Evolutionary conservation across 2,113 vertebrate species (phyloP).

Genomic region (Axis porcinus): DNA sequence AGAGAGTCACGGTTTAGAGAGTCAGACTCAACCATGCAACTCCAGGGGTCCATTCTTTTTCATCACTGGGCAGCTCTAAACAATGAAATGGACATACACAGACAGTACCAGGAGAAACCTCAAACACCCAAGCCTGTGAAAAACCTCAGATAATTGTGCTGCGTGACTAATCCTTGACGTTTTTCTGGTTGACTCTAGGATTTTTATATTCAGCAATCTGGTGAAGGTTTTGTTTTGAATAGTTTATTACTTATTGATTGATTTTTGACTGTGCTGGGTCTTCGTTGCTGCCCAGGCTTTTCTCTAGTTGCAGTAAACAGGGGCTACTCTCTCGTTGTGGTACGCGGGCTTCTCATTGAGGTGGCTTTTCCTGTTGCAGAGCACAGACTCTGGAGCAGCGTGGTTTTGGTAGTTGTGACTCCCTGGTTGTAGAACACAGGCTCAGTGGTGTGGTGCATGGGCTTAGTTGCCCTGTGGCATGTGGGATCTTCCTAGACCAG

Average conservation of each 20-base stretch:
- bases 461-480: not conserved
- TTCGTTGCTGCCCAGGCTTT: not conserved
- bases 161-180: not conserved
- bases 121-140: not conserved
- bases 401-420: not conserved
- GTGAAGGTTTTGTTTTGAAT: not conserved
- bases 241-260: not conserved
- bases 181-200: not conserved
- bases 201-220: not conserved
- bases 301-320: not conserved
- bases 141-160: not conserved
- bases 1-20: not conserved
- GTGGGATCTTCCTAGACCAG: not conserved
- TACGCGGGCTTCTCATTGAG: accelerated
- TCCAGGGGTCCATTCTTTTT: not conserved
- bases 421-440: not conserved
- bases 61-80: not conserved
- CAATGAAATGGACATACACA: not conserved
- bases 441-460: not conserved
- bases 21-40: not conserved
- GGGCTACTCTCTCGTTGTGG: not conserved
- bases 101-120: not conserved
- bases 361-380: not conserved
- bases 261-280: not conserved
- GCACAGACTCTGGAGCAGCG: not conserved